Evolutionary conservation across 2,113 vertebrate genomes (phyloP), one percentile per base, ranked within the genome.

Genomic region (Aldabrachelys gigantea): DNA sequence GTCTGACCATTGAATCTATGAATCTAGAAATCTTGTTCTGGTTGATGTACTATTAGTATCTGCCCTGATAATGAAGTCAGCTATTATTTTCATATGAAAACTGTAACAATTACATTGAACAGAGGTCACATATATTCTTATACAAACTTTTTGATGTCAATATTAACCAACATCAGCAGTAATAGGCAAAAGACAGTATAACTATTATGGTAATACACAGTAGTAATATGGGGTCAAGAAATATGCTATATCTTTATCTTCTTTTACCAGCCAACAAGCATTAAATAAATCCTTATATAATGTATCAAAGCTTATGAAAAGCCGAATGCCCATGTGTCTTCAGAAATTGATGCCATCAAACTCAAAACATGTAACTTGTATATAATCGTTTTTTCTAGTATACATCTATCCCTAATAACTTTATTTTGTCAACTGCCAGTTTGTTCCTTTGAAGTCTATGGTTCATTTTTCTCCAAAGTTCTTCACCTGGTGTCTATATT

Each of bases 31-130:
- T 12, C 72, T 3, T n/a, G 41, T 76, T 84, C 85, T 88, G 2
- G 0, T 5, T 47, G 80, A 38, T 12, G 54, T 4, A 14, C 35
- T 54, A n/a, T 69, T 50, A 56, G 7, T 83, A 59, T n/a, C n/a
- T 84, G 3, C 53, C 5, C 8, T 49, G 8, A 50, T 86, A 88
- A 93, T 6, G 80, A 4, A 62, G 56, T 27, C 49, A 88, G 21
- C 3, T 95, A 84, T 35, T 80, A 41, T 10, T 72, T 95, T 29
- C 38, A 47, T 1, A 72, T 12, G 56, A 88, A 97, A 59, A 35
- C 2, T 84, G 7, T 38, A 9, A 89, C 57, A 91, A 87, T 78
- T 56, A 56, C 22, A 56, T 24, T 24, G 8, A 56, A 56, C 54
- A 56, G 54, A 56, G 54, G 21, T 56, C 21, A 8, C 22, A 24